Base-by-base conservation (phyloP, 2,888 invertebrate genomes). In the Tetragnatha montana region DNA sequence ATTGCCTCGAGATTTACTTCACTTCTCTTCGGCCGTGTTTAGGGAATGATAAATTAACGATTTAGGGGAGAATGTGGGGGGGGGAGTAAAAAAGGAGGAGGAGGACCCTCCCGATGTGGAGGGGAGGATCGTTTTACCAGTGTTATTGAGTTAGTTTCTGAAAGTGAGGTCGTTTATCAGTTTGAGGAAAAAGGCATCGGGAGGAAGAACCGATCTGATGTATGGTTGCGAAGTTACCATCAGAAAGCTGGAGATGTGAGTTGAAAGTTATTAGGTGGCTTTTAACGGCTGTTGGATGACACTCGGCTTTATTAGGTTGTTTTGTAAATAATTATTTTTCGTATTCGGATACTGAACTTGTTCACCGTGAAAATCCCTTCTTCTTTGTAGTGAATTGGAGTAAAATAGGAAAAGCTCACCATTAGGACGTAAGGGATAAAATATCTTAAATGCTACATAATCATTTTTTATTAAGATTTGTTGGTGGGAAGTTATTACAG, bases 11-110 rank as follows among this genome's bases (percentile, higher is more conserved):
- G 69, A 50, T 85, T 78, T 85, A 85, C 78, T 76, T 68, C 35
- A 35, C 73, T 14, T 51, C 85, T 49, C 70, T 73, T 21, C 35
- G 73, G 14, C 73, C 50, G 8, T 74, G 73, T 78, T 85, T 85
- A 69, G 74, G 68, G 47, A 76, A 69, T 85, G 85, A 79, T 79
- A 71, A 85, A 85, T 85, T 78, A 85, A 85, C 22, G 60, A 21
- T 74, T 60, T 60, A 60, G 12, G 17, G 60, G 17, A 14, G 49
- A 22, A 68, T 35, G 49, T 50, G 70, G 6, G 17, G 21, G 49
- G n/a, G 68, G 8, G 71, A 85, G 50, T n/a, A 84, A 70, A 78
- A 71, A 60, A 81, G 71, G 71, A 50, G 22, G 17, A 60, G 60
- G 12, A 60, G 17, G 69, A 17, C 74, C 14, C 7, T 21, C 21